Conservation (phyloP, 2,113 vertebrate genomes). For the Stigmatopora nigra region DNA sequence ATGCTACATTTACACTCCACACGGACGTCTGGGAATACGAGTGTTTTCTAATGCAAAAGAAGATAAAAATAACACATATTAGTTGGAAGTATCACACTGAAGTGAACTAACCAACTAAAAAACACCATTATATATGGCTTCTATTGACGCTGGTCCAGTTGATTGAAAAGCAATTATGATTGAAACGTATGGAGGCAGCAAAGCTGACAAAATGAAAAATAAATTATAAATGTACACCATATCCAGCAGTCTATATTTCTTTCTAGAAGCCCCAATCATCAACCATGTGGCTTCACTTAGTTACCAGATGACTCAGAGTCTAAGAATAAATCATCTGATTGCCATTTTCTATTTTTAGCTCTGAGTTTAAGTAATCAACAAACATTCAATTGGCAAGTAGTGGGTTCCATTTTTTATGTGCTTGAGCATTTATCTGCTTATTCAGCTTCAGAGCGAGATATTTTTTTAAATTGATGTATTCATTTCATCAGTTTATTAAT, state of each 20-base stretch:
- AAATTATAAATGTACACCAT: too few species aligned
- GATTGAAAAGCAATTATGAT: too few species aligned
- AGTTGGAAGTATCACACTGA: not conserved
- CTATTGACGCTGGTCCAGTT: too few species aligned
- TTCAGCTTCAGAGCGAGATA: not conserved
- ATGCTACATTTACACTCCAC: slow-evolving; percentile 41
- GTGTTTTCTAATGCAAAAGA: slow-evolving; percentile 26
- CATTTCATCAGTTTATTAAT: not conserved
- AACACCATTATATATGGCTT: too few species aligned
- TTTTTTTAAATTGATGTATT: not conserved
- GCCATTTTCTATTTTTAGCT: slow-evolving; percentile 2
- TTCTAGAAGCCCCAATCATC: not conserved
- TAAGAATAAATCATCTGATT: not conserved
- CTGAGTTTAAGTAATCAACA: not conserved
- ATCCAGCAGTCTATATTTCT: not conserved
- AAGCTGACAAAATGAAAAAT: too few species aligned
- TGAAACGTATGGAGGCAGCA: too few species aligned
- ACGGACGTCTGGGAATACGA: slow-evolving; percentile 39
- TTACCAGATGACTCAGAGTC: not conserved
- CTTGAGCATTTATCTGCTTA: slow-evolving; percentile 1
- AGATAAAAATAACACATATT: not conserved
- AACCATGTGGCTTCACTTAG: not conserved
- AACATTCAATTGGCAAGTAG: too few species aligned
- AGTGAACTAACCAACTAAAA: not conserved
- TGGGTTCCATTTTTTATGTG: not conserved